A percentile compares a stretch with the other conserved stretches of the same genome.
Conservation (phyloP, 1,140 invertebrate species). For the Bombus haemorrhoidalis region DNA sequence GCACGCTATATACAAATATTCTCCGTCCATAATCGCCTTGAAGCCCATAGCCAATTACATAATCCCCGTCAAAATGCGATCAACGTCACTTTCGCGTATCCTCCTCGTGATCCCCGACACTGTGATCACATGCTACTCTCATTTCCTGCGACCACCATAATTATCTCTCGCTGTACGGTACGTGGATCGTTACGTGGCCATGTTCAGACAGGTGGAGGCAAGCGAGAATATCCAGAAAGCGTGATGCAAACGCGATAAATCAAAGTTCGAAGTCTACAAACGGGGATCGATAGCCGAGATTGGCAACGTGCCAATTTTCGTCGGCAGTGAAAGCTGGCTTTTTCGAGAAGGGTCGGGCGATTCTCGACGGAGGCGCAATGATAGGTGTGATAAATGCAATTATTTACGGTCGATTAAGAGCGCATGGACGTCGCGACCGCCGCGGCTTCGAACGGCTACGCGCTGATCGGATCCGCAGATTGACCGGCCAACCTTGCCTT, state of each 20-base stretch:
- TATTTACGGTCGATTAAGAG: conserved; percentile 83
- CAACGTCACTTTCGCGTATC: background rate
- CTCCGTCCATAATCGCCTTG: background rate
- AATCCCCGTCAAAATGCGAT: background rate
- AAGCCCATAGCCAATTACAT: background rate
- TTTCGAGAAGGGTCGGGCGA: conserved; percentile 62
- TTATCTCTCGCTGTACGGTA: conserved; percentile 3
- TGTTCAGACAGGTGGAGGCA: conserved; percentile 50
- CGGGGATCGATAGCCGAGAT: conserved; percentile 73
- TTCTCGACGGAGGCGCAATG: conserved; percentile 71
- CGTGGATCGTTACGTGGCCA: conserved; percentile 13
- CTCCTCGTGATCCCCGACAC: background rate
- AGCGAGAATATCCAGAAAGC: conserved; percentile 26
- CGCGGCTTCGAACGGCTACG: conserved; percentile 52
- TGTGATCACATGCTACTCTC: background rate
- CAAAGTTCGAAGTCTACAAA: conserved; percentile 64
- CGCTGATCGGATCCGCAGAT: conserved; percentile 74
- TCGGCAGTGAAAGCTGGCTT: conserved; percentile 76
- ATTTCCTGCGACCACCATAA: conserved; percentile 4
- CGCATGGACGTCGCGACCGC: conserved; percentile 55
- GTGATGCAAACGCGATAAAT: conserved; percentile 70
- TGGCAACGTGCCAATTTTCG: conserved; percentile 75
- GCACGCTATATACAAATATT: too few relatives aligned
- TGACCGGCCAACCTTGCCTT: conserved; percentile 55
- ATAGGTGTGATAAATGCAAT: conserved; percentile 83